phyloP scores from a whole-genome alignment of 2,888 invertebrate species.

The Dromius quadrimaculatus region DNA sequence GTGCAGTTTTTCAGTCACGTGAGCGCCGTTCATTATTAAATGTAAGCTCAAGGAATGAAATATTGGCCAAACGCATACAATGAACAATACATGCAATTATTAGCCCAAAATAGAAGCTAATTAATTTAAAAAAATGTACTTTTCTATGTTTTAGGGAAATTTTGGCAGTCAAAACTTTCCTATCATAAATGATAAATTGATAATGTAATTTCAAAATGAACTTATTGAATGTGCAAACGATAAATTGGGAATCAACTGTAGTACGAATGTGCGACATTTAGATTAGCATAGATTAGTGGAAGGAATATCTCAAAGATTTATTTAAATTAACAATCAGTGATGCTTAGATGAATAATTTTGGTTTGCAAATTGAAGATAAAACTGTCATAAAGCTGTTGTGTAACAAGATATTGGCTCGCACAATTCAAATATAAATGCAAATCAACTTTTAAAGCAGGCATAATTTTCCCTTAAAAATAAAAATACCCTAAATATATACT shows the following conservation, averaged over 20 bases:
- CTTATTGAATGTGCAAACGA: conserved; percentile 44
- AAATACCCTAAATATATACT: neutral
- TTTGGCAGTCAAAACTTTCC: neutral
- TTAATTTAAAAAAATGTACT: neutral
- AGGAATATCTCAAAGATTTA: conserved; percentile 15
- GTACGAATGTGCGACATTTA: conserved; percentile 12
- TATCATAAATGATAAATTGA: conserved; percentile 8
- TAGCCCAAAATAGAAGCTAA: too few species aligned
- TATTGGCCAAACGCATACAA: neutral
- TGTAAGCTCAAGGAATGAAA: neutral
- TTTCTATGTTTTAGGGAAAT: neutral
- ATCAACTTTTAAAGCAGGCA: too few species aligned
- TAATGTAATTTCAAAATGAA: too few species aligned
- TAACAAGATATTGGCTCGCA: conserved; percentile 55
- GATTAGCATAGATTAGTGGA: conserved; percentile 32
- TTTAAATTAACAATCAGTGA: conserved; percentile 48
- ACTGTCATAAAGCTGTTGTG: conserved; percentile 43
- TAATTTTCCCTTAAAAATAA: too few species aligned
- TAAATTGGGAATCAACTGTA: conserved; percentile 36
- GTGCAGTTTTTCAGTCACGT: conserved; percentile 2
- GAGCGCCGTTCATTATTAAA: conserved; percentile 8
- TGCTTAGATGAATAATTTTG: conserved; percentile 47
- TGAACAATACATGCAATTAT: too few species aligned
- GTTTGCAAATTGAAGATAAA: conserved; percentile 46
- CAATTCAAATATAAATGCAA: conserved; percentile 65